phyloP scores from a whole-genome alignment of 2,797 vertebrate genomes.

The Anomalospiza imberbis region DNA sequence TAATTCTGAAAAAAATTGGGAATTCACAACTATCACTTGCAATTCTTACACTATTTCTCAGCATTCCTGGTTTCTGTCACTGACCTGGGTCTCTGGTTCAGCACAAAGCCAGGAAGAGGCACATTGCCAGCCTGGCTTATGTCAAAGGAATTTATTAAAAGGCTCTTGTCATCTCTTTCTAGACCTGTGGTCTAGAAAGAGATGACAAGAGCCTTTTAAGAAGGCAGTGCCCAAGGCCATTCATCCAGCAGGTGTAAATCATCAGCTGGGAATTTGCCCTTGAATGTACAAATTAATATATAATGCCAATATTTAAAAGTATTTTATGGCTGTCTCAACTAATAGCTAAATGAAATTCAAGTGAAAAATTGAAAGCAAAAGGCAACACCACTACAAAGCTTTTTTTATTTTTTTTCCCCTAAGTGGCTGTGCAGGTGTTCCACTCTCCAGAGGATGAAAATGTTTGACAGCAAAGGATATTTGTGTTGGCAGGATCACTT shows the following conservation, averaged over 20 bases:
- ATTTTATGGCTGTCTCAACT: background rate
- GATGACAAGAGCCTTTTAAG: background rate
- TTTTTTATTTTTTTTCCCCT: background rate
- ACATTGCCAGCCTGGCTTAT: accelerated
- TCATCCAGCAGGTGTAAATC: background rate
- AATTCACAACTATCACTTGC: background rate
- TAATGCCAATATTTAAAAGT: background rate
- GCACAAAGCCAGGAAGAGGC: background rate
- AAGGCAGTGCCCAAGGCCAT: background rate
- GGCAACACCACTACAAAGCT: background rate
- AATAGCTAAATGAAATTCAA: background rate
- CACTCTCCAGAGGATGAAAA: background rate
- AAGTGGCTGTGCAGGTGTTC: background rate
- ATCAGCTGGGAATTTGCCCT: background rate
- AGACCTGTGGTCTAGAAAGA: background rate
- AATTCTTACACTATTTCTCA: background rate
- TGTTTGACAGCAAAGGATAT: slow-evolving; percentile 39
- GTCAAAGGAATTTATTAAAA: background rate
- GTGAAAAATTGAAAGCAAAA: background rate
- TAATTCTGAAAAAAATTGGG: background rate
- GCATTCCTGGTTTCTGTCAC: background rate
- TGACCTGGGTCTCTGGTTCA: background rate
- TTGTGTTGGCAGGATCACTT: slow-evolving; percentile 21
- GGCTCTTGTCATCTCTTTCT: background rate
- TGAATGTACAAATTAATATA: background rate